These are phyloP conservation scores for Labia minor DNA, from an alignment of 2,888 invertebrate species.

Conservation along the genomic window DNA sequence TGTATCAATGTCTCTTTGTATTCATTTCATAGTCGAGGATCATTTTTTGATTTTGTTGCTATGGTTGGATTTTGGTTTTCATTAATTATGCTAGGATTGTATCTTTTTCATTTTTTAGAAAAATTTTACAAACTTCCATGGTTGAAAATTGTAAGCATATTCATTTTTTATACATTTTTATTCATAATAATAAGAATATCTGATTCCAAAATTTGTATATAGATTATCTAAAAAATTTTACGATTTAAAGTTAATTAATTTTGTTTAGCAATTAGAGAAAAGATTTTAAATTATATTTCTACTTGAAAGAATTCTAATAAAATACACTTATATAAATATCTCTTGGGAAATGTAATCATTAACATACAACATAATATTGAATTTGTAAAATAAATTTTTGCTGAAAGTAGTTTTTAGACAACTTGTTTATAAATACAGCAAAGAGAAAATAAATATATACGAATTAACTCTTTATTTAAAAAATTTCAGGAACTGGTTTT, in stretches of 20 bases:
- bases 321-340: too few species aligned
- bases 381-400: too few species aligned
- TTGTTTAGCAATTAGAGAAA: too few species aligned
- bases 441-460: too few species aligned
- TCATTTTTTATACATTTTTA: conserved; percentile 27
- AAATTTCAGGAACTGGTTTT: conserved; percentile 64
- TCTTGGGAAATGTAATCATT: too few species aligned
- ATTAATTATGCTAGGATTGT: conserved; percentile 62
- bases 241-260: neutral
- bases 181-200: too few species aligned
- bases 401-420: too few species aligned
- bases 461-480: too few species aligned
- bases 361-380: too few species aligned
- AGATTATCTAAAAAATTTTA: neutral
- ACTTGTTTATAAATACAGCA: too few species aligned
- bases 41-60: conserved; percentile 66
- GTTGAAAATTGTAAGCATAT: conserved; percentile 57
- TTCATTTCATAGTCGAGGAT: conserved; percentile 46
- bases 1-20: conserved; percentile 56
- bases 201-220: neutral
- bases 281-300: too few species aligned
- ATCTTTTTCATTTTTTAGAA: conserved; percentile 77
- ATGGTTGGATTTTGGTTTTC: conserved; percentile 82
- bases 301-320: too few species aligned
- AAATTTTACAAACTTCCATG: conserved; percentile 76